A percentile compares a stretch with the other conserved stretches of the same genome.
These are phyloP conservation scores for Genyomyrus donnyi DNA, from an alignment of 2,113 vertebrate species.

Conservation along the genomic window DNA sequence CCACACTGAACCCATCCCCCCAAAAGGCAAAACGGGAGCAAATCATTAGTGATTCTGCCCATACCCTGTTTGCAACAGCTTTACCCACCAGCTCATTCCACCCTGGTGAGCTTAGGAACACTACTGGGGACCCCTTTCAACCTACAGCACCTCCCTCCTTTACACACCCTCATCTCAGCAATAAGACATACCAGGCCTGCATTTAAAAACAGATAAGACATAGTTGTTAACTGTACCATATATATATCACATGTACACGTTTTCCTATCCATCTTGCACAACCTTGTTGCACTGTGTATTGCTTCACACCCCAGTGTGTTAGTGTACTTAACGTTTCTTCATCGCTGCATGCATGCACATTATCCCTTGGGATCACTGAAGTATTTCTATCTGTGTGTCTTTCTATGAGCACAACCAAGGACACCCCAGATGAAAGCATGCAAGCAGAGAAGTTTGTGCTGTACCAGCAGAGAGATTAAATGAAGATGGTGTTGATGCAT, in stretches of 20 bases:
- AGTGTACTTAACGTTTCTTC: not conserved
- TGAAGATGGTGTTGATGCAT: not conserved
- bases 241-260: not conserved
- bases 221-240: not conserved
- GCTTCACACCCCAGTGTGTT: not conserved
- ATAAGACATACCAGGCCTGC: not conserved
- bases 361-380: not conserved
- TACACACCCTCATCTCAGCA: not conserved
- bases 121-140: not conserved
- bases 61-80: not conserved
- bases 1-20: not conserved
- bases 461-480: not conserved
- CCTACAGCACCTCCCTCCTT: not conserved
- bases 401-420: not conserved
- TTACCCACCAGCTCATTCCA: not conserved
- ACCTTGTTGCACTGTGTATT: not conserved
- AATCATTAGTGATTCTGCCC: not conserved
- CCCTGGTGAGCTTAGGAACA: not conserved
- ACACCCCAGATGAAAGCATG: not conserved
- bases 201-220: not conserved
- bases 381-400: not conserved
- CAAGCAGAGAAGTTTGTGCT: not conserved
- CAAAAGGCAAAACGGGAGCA: not conserved
- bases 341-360: not conserved
- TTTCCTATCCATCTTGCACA: not conserved